A percentile compares a stretch with the other conserved stretches of the same genome.
Conservation (phyloP, 2,113 vertebrate species). For the Cephalopterus ornatus region DNA sequence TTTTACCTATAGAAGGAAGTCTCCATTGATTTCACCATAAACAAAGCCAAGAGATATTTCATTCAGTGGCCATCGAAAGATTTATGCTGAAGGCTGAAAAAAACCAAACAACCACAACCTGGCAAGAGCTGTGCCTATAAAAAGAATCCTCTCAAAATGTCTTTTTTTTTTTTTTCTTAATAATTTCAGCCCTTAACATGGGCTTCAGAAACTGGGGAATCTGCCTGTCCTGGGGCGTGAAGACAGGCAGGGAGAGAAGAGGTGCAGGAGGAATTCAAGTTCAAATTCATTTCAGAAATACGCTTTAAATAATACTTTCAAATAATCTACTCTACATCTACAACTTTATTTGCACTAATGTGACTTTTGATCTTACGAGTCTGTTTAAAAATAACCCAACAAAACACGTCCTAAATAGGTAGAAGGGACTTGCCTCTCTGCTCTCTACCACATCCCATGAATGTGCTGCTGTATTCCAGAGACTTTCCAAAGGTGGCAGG, state of each 20-base stretch:
- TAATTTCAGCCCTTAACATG: neutral
- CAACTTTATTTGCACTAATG: neutral
- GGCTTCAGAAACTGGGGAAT: neutral
- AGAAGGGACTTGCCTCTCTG: neutral
- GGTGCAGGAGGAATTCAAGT: neutral
- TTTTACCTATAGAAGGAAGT: neutral
- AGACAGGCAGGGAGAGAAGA: neutral
- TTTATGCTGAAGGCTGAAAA: neutral
- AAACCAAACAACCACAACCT: neutral
- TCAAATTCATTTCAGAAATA: neutral
- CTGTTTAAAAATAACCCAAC: neutral
- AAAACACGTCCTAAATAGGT: neutral
- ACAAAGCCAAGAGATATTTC: conserved; percentile 15
- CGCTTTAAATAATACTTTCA: neutral
- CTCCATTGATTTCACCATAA: neutral
- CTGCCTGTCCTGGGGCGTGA: neutral
- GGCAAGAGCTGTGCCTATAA: neutral
- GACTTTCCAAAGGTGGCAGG: conserved; percentile 21
- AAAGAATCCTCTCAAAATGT: neutral
- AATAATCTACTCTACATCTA: neutral
- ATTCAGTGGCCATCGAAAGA: neutral
- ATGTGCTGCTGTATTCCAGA: conserved; percentile 9
- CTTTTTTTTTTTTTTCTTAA: neutral
- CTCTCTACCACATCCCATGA: neutral
- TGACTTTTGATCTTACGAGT: neutral